These are phyloP conservation scores for Melanotaenia trifasciata DNA, from an alignment of 2,797 vertebrate genomes.

Conservation along the genomic window DNA sequence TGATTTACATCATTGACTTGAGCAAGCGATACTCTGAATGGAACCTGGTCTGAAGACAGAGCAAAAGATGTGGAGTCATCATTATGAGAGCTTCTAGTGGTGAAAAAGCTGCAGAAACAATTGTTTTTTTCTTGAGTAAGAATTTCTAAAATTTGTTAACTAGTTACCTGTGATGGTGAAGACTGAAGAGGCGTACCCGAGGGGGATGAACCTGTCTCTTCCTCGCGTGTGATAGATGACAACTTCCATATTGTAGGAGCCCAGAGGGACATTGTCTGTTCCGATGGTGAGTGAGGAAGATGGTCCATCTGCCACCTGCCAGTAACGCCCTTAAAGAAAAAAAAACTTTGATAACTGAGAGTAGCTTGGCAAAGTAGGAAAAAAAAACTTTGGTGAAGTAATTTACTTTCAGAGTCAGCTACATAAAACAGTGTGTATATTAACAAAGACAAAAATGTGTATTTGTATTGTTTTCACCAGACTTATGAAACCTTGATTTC, in stretches of 20 bases:
- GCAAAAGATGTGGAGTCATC: constrained; percentile 2
- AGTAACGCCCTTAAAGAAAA: constrained; percentile 86
- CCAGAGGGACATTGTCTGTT: constrained; percentile 85
- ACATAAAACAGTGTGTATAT: too few species aligned
- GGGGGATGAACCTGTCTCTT: constrained; percentile 89
- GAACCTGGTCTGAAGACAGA: constrained; percentile 89
- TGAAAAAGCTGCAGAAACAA: not conserved
- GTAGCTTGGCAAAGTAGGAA: not conserved
- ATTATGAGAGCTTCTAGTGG: not conserved
- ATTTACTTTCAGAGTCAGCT: too few species aligned
- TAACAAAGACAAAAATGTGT: too few species aligned
- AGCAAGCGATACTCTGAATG: constrained; percentile 86
- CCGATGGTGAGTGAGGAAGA: constrained; percentile 86
- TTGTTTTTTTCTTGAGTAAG: not conserved
- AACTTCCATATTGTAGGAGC: constrained; percentile 93
- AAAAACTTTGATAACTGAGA: not conserved
- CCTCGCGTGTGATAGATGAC: constrained; percentile 92
- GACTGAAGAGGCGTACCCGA: constrained; percentile 86
- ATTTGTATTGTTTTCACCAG: too few species aligned
- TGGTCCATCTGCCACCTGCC: constrained; percentile 93
- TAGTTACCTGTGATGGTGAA: constrained; percentile 91
- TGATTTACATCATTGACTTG: constrained; percentile 87
- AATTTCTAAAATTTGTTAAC: not conserved
- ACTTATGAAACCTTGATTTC: too few species aligned
- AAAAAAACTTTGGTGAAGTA: too few species aligned